phyloP scores from a whole-genome alignment of 2,888 invertebrate species.

The Dioctria linearis region DNA sequence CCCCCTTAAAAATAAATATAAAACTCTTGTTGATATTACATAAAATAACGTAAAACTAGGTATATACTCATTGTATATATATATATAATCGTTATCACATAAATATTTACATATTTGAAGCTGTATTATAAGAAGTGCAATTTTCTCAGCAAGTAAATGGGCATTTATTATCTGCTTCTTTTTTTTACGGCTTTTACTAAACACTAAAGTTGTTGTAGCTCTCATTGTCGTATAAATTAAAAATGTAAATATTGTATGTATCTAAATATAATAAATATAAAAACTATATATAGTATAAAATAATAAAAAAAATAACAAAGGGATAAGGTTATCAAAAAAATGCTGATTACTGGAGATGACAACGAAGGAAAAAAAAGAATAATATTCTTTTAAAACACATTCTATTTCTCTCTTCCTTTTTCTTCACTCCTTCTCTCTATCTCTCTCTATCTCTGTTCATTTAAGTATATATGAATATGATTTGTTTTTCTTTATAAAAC shows the following conservation, averaged over 20 bases:
- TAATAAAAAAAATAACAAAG: neutral
- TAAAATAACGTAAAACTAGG: too few species aligned
- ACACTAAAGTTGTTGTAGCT: constrained; percentile 39
- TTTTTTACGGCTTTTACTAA: constrained; percentile 65
- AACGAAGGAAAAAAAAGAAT: constrained; percentile 8
- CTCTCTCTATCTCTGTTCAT: neutral
- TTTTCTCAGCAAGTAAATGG: neutral
- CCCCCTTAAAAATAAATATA: too few species aligned
- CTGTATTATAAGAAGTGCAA: too few species aligned
- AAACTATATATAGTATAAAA: constrained; percentile 7
- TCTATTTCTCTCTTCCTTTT: too few species aligned
- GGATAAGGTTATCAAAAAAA: constrained; percentile 33
- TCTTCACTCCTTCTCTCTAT: too few species aligned
- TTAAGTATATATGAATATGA: constrained; percentile 5
- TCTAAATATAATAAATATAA: neutral
- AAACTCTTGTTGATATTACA: too few species aligned
- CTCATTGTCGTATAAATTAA: neutral
- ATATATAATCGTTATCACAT: too few species aligned
- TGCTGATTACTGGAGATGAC: constrained; percentile 3
- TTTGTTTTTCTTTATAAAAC: constrained; percentile 31
- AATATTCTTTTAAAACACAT: constrained; percentile 4
- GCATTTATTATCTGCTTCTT: constrained; percentile 61
- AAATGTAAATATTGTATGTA: neutral
- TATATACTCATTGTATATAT: too few species aligned
- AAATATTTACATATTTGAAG: too few species aligned